A percentile compares a stretch with the other conserved stretches of the same genome.
Evolutionary conservation across 2,113 vertebrate genomes (phyloP).

Genomic region (Microcebus griseorufus): DNA sequence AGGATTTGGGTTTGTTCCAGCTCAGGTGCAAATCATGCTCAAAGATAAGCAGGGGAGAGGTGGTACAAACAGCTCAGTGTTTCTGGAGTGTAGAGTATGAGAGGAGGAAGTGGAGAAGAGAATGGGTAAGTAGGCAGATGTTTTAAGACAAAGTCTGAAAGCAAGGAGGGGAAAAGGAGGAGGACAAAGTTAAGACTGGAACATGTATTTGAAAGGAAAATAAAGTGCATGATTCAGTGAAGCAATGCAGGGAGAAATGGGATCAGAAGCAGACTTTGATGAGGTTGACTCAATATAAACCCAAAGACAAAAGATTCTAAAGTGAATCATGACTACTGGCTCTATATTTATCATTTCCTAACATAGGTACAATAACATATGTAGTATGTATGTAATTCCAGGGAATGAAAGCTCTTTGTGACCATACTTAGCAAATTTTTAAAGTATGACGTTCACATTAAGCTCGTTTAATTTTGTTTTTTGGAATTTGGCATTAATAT

Average conservation of each 20-base stretch:
- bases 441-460: slow-evolving; percentile 59
- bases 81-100: neutral
- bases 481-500: slow-evolving; percentile 10
- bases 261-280: neutral
- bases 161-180: neutral
- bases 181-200: neutral
- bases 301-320: neutral
- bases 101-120: neutral
- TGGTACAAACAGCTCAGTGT: neutral
- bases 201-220: slow-evolving; percentile 24
- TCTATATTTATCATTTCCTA: neutral
- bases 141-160: neutral
- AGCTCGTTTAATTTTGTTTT: slow-evolving; percentile 44
- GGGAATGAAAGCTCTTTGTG: slow-evolving; percentile 30
- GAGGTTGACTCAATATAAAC: neutral
- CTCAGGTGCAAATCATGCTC: neutral
- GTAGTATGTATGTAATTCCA: neutral
- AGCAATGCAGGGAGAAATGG: neutral
- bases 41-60: neutral
- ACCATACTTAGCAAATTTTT: neutral
- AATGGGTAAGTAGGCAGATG: neutral
- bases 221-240: neutral
- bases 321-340: neutral
- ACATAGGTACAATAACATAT: neutral
- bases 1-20: neutral